Evolutionary conservation across 1,140 invertebrate genomes (phyloP), one percentile per base, ranked within the genome.

Genomic region (Ceratosolen solmsi): DNA sequence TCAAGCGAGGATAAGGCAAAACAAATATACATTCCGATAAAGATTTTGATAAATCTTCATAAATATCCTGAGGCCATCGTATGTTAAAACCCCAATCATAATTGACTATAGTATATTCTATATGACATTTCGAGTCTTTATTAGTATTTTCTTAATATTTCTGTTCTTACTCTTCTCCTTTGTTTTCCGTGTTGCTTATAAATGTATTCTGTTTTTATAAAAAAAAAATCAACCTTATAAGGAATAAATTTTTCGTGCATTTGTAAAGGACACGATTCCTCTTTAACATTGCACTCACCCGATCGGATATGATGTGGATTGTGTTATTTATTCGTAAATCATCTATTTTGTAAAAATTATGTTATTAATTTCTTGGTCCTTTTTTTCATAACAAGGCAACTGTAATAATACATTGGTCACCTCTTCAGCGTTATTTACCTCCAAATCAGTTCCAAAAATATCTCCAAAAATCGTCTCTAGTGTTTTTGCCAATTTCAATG

Each of bases 51-150:
- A 86, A 74, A 85, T 68, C 17, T 77, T 54, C 84, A 85, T 74
- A 85, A 86, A 86, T 85, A 83, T 84, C 79, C 73, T 25, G 15
- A 22, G 73, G 84, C 84, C 56, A 80, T 74, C 22, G 51, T 56
- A 38, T 74, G 13, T 80, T 77, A 82, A 15, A 80, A 72, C 80
- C 80, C 72, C 73, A 79, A 81, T 60, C 38, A 84, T 86, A 86
- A 86, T 85, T 86, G 84, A 85, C 84, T 80, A 41, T 78, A 79
- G 80, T 79, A n/a, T n/a, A 51, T 60, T 46, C n/a, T 38, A n/a
- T n/a, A n/a, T n/a, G n/a, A n/a, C n/a, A n/a, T n/a, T n/a, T 15
- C 51, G 33, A 33, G 27, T 22, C 17, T 68, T 11, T 68, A 38
- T 7, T 38, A 38, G 3, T 38, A 4, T 68, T 7, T 17, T 22